These are phyloP conservation scores for Zaprionus africanus DNA, from an alignment of 1,140 invertebrate species.

Conservation along the genomic window DNA sequence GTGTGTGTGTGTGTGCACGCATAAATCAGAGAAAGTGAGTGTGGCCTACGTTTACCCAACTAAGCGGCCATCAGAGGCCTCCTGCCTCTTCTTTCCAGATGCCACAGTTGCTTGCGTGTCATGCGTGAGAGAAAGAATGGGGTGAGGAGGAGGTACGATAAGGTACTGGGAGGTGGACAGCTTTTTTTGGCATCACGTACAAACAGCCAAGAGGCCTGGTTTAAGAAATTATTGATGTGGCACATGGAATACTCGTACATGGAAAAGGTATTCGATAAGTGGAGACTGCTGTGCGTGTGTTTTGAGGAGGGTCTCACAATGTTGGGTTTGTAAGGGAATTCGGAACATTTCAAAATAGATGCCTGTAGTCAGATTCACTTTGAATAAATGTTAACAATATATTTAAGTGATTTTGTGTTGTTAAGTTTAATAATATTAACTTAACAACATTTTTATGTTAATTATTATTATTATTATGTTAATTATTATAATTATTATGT, in stretches of 20 bases:
- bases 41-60: constrained; percentile 42
- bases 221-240: constrained; percentile 35
- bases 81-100: not conserved
- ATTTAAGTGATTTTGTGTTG: too few relatives aligned
- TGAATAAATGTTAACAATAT: not conserved
- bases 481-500: too few relatives aligned
- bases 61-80: constrained; percentile 46
- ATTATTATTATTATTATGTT: too few relatives aligned
- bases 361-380: not conserved
- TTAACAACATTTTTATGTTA: too few relatives aligned
- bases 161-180: not conserved
- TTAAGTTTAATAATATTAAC: too few relatives aligned
- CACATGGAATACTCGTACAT: not conserved
- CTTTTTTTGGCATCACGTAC: constrained; percentile 51
- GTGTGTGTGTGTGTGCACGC: constrained; percentile 3
- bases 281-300: not conserved
- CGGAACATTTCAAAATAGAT: not conserved
- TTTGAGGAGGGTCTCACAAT: not conserved
- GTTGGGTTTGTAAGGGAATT: not conserved
- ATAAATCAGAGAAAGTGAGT: constrained; percentile 54
- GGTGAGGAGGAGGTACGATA: not conserved
- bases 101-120: constrained; percentile 35
- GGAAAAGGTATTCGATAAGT: not conserved
- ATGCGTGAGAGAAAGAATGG: not conserved
- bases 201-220: constrained; percentile 22